Evolutionary conservation across 1,140 invertebrate genomes (phyloP), one percentile per base, ranked within the genome.

Genomic region (Pseudoatta argentina): DNA sequence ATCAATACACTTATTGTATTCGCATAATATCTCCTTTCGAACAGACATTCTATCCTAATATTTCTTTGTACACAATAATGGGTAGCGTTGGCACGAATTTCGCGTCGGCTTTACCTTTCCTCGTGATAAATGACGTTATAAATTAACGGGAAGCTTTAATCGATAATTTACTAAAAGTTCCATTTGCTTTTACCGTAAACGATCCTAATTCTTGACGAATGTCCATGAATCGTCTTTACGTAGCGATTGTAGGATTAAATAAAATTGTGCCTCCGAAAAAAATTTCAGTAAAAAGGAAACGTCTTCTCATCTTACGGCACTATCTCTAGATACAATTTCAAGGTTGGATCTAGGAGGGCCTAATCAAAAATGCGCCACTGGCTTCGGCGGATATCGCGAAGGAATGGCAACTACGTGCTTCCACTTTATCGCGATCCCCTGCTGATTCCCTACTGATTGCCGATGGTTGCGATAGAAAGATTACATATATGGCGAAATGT

Each of bases 371-470:
- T 71, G 78, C 78, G 44, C 63, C 51, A 57, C 48, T 18, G 64
- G 21, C 18, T 16, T 57, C 21, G n/a, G 64, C 63, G 21, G n/a
- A 81, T 81, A 57, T 81, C 78, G 34, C 21, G 16, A 71, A 81
- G 48, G 48, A 81, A 71, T 71, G 64, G 51, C 78, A 59, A 34
- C 64, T 81, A 81, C 78, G 78, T 71, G 78, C 51, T 44, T 81
- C 53, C 66, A 57, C 53, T 71, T 81, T 71, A 81, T 81, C 78
- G 66, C 66, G 78, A 71, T 81, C 53, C 78, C 34, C 57, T 76
- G 14, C 72, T 21, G 85, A 87, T 72, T 39, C 67, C 63, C 57
- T 59, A 59, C 76, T 75, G 87, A 88, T 87, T 87, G 85, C 71
- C 87, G 85, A 24, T 73, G 30, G 55, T 24, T 34, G 85, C 51